These are phyloP conservation scores for Lepilemur septentrionalis DNA, from an alignment of 2,797 vertebrate genomes.

Conservation along the genomic window DNA sequence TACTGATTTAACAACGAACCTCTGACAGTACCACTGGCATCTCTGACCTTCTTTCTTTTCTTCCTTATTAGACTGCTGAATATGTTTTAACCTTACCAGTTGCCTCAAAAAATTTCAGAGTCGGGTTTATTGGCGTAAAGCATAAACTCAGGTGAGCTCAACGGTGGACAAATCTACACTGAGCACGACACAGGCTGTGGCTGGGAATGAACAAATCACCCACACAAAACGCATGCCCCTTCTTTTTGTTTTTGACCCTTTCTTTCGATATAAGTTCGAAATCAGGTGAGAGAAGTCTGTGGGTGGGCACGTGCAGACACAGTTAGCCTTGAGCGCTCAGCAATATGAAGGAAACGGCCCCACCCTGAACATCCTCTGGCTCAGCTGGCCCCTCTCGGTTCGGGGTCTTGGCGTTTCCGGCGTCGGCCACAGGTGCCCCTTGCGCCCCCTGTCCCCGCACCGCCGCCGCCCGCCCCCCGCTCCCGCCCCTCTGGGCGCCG, in stretches of 20 bases:
- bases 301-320: accelerated
- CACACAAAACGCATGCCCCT: not conserved
- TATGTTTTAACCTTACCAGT: not conserved
- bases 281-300: not conserved
- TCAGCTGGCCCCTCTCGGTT: accelerated
- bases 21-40: not conserved
- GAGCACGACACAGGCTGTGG: not conserved
- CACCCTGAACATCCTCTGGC: not conserved
- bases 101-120: not conserved
- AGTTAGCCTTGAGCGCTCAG: accelerated
- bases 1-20: not conserved
- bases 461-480: not conserved
- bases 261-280: accelerated
- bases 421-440: not conserved
- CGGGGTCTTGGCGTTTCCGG: accelerated
- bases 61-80: not conserved
- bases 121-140: not conserved
- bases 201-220: not conserved
- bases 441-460: accelerated
- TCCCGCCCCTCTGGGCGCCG: not conserved
- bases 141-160: not conserved
- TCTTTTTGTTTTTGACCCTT: not conserved
- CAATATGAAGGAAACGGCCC: accelerated
- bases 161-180: not conserved
- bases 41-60: not conserved